Base-by-base conservation (phyloP, 2,888 invertebrate genomes). In the Leptopilina syphax region DNA sequence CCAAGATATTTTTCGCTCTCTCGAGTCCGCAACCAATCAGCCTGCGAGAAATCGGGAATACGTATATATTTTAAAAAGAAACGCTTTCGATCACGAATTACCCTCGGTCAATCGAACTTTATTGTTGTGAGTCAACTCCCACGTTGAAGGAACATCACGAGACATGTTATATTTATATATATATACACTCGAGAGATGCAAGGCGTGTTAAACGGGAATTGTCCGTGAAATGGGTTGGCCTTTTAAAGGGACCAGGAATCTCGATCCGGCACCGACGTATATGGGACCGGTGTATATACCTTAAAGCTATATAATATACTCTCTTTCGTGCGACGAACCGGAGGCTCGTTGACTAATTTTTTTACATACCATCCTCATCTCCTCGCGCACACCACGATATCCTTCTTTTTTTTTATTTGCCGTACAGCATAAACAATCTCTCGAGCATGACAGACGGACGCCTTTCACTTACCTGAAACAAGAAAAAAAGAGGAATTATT, bases 161-260 rank as follows among this genome's bases (percentile, higher is more conserved):
- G 47, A 50, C 63, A 63, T 24, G 7, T 63, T 63, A 50, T 50
- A 50, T 50, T 10, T 44, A 44, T 44, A 44, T 50, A 50, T 44
- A 44, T 44, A 44, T 50, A 50, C 1, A 50, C 10, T 9, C 50
- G 10, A 50, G 50, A 50, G 66, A 77, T 13, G 76, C 79, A 82
- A 68, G 79, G 79, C 86, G 83, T 83, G 83, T 85, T 85, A 83
- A 82, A 82, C 82, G 81, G 81, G 83, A 84, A 87, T 86, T 84
- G 84, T 76, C 86, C 87, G 85, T 88, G 86, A 88, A 87, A 88
- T 87, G 86, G 86, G 82, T 82, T 81, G 80, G 83, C 85, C 83
- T 80, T 81, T 83, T 83, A 78, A 77, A 84, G 79, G 80, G 78
- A 80, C 73, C 63, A 67, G 63, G 77, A 65, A 80, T 76, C 81